Base-by-base conservation (phyloP, 1,140 invertebrate species). In the Radopholus similis region DNA sequence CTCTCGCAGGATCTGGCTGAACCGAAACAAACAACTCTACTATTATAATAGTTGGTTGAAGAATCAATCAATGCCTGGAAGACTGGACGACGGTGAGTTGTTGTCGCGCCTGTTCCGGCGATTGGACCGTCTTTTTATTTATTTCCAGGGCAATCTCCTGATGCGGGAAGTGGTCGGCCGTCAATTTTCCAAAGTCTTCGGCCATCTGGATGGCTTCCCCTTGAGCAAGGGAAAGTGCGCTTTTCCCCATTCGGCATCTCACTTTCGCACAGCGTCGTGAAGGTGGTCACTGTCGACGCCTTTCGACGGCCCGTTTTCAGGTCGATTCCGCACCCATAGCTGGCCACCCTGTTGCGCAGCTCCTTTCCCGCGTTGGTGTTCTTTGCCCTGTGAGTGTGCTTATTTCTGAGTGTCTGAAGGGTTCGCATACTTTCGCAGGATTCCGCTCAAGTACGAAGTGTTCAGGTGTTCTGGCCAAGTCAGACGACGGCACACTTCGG, bases 161-260 rank as follows among this genome's bases (percentile, higher is more conserved):
- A 28, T 9, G 18, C 15, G 59, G 59, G n/a, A 62, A 62, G 4
- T 40, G 35, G 18, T 62, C 59, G n/a, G 30, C 21, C 21, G 49
- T 40, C 21, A 28, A 62, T 62, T 62, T 62, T 3, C 11, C 8
- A 3, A 62, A 62, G 49, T 62, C 59, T 23, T 62, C 59, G n/a
- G 59, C 59, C 32, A 62, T 32, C 49, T 62, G 59, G 49, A 62
- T 62, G 11, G 59, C 59, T 49, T 62, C 59, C 11, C 59, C 59
- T 62, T 21, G 28, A 44, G 32, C 18, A 3, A 18, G 15, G 35
- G 35, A 57, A 34, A 62, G 13, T 47, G 26, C 8, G 30, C 23
- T 26, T 11, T 13, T 28, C 47, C 42, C 28, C 23, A 21, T n/a
- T 49, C 28, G n/a, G 23, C 37, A 6, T 58, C 40, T 62, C 47